Conservation (phyloP, 2,888 invertebrate species). For the Leucozona laternaria region DNA sequence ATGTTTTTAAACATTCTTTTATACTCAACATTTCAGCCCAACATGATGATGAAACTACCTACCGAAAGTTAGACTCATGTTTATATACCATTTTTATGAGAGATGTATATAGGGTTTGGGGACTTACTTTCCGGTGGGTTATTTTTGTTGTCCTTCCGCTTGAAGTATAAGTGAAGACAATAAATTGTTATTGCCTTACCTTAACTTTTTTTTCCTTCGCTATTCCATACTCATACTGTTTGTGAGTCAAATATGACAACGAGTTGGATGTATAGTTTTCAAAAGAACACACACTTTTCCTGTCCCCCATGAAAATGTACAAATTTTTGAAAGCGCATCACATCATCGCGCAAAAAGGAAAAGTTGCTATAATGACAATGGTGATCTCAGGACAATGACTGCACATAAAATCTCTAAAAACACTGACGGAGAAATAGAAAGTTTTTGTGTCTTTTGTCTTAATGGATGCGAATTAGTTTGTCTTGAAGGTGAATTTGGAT, state of each 20-base stretch:
- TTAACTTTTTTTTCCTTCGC: too few relatives aligned
- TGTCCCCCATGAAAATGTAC: background rate
- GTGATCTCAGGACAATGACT: slow-evolving; percentile 45
- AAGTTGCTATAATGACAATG: slow-evolving; percentile 44
- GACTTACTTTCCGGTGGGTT: too few relatives aligned
- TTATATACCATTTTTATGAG: background rate
- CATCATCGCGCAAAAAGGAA: slow-evolving; percentile 23
- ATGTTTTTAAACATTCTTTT: slow-evolving; percentile 23
- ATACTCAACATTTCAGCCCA: background rate
- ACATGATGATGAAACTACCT: background rate
- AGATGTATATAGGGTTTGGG: too few relatives aligned
- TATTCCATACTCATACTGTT: too few relatives aligned
- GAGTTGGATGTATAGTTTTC: too few relatives aligned
- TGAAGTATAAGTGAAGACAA: too few relatives aligned
- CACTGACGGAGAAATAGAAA: background rate
- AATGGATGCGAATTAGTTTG: slow-evolving; percentile 62
- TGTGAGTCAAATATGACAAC: too few relatives aligned
- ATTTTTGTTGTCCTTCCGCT: too few relatives aligned
- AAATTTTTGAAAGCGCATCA: slow-evolving; percentile 15
- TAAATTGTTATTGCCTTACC: too few relatives aligned
- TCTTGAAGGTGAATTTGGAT: slow-evolving; percentile 34
- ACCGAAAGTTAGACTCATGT: background rate
- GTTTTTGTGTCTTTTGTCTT: slow-evolving; percentile 2
- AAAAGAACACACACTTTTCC: too few relatives aligned
- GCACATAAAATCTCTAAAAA: slow-evolving; percentile 1